phyloP scores from a whole-genome alignment of 2,797 vertebrate genomes.

The Cryptoblepharus egeriae region DNA sequence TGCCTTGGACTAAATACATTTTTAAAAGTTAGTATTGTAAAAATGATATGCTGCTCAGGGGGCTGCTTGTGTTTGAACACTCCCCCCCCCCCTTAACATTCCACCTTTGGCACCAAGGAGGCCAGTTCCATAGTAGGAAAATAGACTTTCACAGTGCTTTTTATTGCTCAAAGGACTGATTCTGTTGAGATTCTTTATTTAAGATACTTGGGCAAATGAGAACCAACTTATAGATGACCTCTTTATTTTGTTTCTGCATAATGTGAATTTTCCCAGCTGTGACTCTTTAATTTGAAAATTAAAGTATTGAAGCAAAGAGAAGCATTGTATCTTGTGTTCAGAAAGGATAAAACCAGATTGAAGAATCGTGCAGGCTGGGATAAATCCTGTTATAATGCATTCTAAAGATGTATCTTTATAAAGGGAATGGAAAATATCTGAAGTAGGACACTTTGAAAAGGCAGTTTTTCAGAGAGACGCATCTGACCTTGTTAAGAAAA shows the following conservation, averaged over 20 bases:
- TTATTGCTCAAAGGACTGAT: background rate
- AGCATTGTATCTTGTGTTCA: slow-evolving; percentile 5
- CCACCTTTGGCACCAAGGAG: background rate
- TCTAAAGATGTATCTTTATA: background rate
- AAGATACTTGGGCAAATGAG: background rate
- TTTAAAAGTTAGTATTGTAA: slow-evolving; percentile 25
- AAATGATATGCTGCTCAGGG: slow-evolving; percentile 17
- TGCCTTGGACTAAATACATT: slow-evolving; percentile 72
- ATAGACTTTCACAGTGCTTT: slow-evolving; percentile 5
- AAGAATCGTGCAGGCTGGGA: background rate
- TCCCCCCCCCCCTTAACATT: background rate
- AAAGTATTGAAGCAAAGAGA: slow-evolving; percentile 44
- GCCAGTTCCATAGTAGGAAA: background rate
- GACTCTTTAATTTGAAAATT: slow-evolving; percentile 17
- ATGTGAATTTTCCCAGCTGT: slow-evolving; percentile 41
- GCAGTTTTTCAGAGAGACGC: background rate
- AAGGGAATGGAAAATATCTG: background rate
- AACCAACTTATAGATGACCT: background rate
- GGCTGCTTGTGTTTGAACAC: background rate
- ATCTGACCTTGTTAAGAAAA: background rate
- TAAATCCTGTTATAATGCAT: background rate
- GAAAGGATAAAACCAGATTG: slow-evolving; percentile 1
- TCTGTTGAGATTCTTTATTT: background rate
- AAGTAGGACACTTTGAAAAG: background rate
- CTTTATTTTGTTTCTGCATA: slow-evolving; percentile 10